These are phyloP conservation scores for Patella vulgata DNA, from an alignment of 1,140 invertebrate genomes.

Conservation along the genomic window DNA sequence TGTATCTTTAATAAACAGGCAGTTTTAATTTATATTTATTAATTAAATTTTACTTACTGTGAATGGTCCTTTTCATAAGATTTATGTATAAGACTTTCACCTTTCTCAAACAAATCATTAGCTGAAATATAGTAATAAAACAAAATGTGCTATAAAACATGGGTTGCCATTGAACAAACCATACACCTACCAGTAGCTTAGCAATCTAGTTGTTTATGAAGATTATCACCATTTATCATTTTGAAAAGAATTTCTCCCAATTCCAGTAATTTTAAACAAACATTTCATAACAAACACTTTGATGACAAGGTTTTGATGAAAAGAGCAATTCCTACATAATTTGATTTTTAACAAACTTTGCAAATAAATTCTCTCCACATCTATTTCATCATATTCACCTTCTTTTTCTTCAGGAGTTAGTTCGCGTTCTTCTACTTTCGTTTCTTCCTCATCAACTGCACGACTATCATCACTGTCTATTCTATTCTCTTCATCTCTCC, in stretches of 20 bases:
- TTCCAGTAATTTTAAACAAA: constrained; percentile 1
- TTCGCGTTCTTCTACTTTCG: constrained; percentile 5
- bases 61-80: constrained; percentile 52
- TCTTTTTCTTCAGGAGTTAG: constrained; percentile 30
- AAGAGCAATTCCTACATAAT: no score
- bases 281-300: background rate
- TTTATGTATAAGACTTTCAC: constrained; percentile 53
- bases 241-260: constrained; percentile 4
- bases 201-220: background rate
- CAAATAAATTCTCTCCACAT: no score
- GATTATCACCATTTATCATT: constrained; percentile 8
- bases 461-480: background rate
- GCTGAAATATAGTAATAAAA: constrained; percentile 39
- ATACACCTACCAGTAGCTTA: background rate
- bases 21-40: background rate
- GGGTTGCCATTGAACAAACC: constrained; percentile 1
- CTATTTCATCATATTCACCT: constrained; percentile 20
- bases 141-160: background rate
- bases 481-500: constrained; percentile 2
- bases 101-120: constrained; percentile 50
- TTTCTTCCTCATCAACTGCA: background rate
- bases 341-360: no score
- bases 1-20: no score
- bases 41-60: constrained; percentile 61
- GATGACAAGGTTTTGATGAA: background rate